Conservation (phyloP, 1,140 invertebrate genomes). For the Euura saliciscinereae region DNA sequence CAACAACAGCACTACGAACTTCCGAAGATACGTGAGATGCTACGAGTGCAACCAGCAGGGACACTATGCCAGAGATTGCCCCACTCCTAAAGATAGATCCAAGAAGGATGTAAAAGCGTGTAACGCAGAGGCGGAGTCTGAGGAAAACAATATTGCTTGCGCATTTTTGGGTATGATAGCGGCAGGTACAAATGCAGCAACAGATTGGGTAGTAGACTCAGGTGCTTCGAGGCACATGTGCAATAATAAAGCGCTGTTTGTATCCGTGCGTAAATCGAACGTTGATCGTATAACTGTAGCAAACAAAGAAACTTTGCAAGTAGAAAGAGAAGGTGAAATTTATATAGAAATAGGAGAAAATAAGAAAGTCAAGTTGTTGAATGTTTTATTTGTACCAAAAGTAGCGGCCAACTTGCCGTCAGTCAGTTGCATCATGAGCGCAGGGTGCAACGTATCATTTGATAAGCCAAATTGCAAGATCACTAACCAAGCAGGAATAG, state of each 20-base stretch:
- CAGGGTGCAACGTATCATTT: not conserved
- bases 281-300: not conserved
- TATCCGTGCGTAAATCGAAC: conserved; percentile 1
- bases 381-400: not conserved
- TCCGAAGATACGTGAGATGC: not conserved
- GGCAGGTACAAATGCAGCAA: no score
- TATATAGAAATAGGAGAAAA: conserved; percentile 24
- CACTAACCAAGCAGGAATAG: not conserved
- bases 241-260: no score
- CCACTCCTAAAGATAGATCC: not conserved
- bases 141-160: not conserved
- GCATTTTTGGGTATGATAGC: not conserved
- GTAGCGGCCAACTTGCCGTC: no score
- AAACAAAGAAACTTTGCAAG: conserved; percentile 29
- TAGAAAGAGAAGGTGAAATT: conserved; percentile 31
- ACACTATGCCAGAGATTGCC: not conserved
- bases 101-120: not conserved
- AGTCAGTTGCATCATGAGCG: no score
- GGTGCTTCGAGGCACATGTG: no score
- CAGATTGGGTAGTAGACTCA: no score
- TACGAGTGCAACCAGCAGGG: not conserved
- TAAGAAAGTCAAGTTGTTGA: conserved; percentile 26
- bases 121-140: not conserved
- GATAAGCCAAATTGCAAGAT: not conserved
- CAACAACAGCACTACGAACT: not conserved